Evolutionary conservation across 2,113 vertebrate genomes (phyloP).

Genomic region (Enhydra lutris): DNA sequence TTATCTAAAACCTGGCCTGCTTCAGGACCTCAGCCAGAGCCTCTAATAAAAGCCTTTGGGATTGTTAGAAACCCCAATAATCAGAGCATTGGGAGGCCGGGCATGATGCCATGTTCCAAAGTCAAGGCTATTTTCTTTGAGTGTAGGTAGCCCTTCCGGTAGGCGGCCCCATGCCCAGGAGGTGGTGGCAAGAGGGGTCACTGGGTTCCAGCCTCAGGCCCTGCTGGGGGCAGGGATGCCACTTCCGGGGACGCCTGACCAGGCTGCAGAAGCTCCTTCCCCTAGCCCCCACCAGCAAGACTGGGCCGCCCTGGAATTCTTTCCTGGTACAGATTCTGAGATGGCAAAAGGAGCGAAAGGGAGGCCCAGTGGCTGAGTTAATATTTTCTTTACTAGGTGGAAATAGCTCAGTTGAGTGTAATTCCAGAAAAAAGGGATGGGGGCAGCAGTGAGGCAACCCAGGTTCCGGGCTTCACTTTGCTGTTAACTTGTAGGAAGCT

Average conservation of each 20-base stretch:
- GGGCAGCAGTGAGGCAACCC: background rate
- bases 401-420: background rate
- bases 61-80: background rate
- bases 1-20: background rate
- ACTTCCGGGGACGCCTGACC: fast-evolving
- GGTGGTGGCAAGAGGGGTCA: background rate
- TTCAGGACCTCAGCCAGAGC: background rate
- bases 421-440: background rate
- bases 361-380: background rate
- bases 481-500: background rate
- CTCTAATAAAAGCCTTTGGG: background rate
- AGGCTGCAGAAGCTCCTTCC: background rate
- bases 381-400: background rate
- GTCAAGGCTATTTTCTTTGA: background rate
- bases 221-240: fast-evolving
- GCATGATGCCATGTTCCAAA: fast-evolving
- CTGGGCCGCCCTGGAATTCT: fast-evolving
- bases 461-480: fast-evolving
- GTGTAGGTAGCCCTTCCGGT: fast-evolving
- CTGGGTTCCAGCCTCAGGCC: background rate
- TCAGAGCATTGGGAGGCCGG: fast-evolving
- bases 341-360: background rate
- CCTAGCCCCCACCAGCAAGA: background rate
- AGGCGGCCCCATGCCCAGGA: background rate
- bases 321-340: background rate